phyloP scores from a whole-genome alignment of 2,797 vertebrate genomes.

The Oreochromis grahami region DNA sequence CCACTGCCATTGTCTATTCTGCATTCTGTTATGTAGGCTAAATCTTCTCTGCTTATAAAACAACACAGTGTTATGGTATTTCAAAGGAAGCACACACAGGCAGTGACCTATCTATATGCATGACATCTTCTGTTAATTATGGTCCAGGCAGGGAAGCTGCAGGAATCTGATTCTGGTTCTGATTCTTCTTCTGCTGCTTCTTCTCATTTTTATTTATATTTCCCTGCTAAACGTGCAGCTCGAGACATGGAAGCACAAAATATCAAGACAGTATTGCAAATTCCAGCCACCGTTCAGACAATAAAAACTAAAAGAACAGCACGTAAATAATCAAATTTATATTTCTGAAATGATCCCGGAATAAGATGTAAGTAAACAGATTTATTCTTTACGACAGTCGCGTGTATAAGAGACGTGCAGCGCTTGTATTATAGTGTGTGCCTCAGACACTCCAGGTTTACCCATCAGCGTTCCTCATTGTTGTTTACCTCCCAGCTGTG shows the following conservation, averaged over 20 bases:
- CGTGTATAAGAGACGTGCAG: neutral
- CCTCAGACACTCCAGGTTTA: neutral
- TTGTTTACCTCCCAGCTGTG: slow-evolving; percentile 48
- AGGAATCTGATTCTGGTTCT: slow-evolving; percentile 1
- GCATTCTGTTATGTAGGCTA: neutral
- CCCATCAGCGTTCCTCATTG: neutral
- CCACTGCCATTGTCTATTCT: neutral
- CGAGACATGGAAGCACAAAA: neutral
- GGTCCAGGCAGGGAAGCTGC: neutral
- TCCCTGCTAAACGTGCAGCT: neutral
- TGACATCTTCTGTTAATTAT: slow-evolving; percentile 30
- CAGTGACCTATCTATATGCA: slow-evolving; percentile 25
- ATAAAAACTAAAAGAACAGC: too few relatives aligned
- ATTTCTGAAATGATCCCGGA: neutral
- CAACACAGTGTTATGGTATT: neutral
- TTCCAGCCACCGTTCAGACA: neutral
- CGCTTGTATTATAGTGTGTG: neutral
- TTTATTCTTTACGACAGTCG: slow-evolving; percentile 13
- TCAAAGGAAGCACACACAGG: neutral
- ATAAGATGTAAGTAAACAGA: neutral
- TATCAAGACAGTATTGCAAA: neutral
- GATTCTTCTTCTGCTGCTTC: neutral
- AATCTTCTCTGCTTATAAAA: neutral
- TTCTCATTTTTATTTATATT: neutral
- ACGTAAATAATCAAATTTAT: neutral